Percentiles rank a stretch among this genome's conserved stretches.
phyloP scores from a whole-genome alignment of 2,113 vertebrate genomes.

The Pelecanoides urinatrix region DNA sequence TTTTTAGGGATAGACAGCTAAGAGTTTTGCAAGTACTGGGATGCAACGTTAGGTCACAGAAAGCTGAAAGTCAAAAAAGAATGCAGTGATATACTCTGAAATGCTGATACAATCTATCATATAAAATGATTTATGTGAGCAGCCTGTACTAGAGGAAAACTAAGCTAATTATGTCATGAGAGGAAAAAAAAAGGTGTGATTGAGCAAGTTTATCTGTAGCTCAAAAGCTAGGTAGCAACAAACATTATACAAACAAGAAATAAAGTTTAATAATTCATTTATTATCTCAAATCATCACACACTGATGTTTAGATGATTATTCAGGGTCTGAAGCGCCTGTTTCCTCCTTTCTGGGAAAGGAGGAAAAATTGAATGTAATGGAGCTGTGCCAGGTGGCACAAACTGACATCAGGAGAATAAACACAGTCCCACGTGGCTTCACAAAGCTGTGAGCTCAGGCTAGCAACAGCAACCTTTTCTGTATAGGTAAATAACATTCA shows the following conservation, averaged over 20 bases:
- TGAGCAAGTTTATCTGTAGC: neutral
- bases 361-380: neutral
- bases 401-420: neutral
- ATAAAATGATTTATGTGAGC: neutral
- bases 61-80: neutral
- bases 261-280: neutral
- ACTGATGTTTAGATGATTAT: neutral
- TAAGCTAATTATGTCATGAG: neutral
- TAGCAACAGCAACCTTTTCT: neutral
- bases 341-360: slow-evolving; percentile 15
- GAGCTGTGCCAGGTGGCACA: neutral
- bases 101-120: neutral
- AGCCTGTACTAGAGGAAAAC: neutral
- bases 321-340: neutral
- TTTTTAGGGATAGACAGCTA: neutral
- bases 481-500: neutral
- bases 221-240: neutral
- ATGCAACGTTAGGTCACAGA: neutral
- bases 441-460: neutral
- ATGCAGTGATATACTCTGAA: neutral
- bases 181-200: neutral
- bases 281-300: neutral
- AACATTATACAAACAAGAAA: neutral
- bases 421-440: neutral
- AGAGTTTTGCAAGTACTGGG: neutral